These are phyloP conservation scores for Cybosia mesomella DNA, from an alignment of 2,888 invertebrate species.

Conservation along the genomic window DNA sequence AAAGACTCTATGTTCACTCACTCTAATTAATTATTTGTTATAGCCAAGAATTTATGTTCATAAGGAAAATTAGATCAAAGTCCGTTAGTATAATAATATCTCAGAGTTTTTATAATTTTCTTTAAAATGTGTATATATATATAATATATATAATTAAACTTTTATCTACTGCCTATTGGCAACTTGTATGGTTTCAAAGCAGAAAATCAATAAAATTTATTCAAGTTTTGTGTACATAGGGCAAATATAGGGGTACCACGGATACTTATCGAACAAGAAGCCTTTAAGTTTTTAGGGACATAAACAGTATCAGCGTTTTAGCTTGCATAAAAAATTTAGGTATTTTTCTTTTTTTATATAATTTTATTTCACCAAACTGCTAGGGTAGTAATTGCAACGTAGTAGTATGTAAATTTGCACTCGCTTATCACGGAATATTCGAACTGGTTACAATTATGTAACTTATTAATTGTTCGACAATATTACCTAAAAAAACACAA, in stretches of 20 bases:
- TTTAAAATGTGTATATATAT: too few relatives aligned
- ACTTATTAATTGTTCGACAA: background rate
- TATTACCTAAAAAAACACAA: background rate
- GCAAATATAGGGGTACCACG: too few relatives aligned
- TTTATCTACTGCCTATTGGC: background rate
- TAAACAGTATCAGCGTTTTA: too few relatives aligned
- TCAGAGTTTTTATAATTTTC: constrained; percentile 1
- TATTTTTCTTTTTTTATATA: too few relatives aligned
- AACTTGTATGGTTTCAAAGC: background rate
- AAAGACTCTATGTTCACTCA: constrained; percentile 34
- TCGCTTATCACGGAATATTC: too few relatives aligned
- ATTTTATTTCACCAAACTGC: too few relatives aligned
- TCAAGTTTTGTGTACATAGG: too few relatives aligned
- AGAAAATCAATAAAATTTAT: background rate
- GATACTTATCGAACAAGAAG: too few relatives aligned
- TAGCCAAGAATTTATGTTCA: constrained; percentile 13
- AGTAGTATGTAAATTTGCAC: too few relatives aligned
- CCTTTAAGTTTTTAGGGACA: too few relatives aligned
- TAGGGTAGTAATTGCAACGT: too few relatives aligned
- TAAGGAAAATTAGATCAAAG: constrained; percentile 19
- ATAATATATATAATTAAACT: background rate
- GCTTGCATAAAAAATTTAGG: too few relatives aligned
- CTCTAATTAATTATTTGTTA: constrained; percentile 42
- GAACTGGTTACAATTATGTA: background rate
- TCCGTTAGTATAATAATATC: background rate